phyloP scores from a whole-genome alignment of 2,113 vertebrate species.

The Kryptolebias marmoratus region DNA sequence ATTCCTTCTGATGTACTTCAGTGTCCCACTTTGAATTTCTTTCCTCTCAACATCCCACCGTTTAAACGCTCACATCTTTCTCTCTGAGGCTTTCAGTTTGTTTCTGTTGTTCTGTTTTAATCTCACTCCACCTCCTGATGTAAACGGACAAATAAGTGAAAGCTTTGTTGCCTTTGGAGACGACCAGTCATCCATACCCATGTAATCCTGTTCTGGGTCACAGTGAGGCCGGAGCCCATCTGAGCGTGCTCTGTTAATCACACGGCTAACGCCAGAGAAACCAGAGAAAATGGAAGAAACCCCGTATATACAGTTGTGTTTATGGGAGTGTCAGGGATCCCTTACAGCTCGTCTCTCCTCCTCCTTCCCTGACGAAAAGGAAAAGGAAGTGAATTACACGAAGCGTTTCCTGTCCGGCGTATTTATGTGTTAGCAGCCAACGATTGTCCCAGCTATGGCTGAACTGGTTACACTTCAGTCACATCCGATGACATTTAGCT shows the following conservation, averaged over 20 bases:
- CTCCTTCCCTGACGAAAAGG: conserved; percentile 53
- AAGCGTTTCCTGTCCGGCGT: conserved; percentile 58
- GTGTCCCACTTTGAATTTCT: conserved; percentile 50
- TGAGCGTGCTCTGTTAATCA: conserved; percentile 46
- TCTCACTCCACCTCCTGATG: conserved; percentile 24
- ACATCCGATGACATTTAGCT: not conserved
- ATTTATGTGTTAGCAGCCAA: conserved; percentile 36
- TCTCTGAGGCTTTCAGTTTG: conserved; percentile 10
- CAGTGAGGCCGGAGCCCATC: conserved; percentile 38
- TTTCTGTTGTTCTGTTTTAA: not conserved
- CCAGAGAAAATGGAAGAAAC: not conserved
- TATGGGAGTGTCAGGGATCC: conserved; percentile 8
- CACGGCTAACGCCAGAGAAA: conserved; percentile 7
- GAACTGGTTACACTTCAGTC: not conserved
- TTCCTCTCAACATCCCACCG: conserved; percentile 39
- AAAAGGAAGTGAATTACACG: conserved; percentile 66
- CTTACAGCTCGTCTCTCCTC: conserved; percentile 24
- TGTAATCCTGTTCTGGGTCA: conserved; percentile 62
- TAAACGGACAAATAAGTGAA: conserved; percentile 35
- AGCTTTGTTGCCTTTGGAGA: conserved; percentile 51
- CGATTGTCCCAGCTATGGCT: conserved; percentile 21
- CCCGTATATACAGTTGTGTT: not conserved
- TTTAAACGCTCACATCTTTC: conserved; percentile 19
- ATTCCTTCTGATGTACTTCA: conserved; percentile 58
- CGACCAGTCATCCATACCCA: conserved; percentile 45